Base-by-base conservation (phyloP, 2,888 invertebrate species). In the Eledona agricola region DNA sequence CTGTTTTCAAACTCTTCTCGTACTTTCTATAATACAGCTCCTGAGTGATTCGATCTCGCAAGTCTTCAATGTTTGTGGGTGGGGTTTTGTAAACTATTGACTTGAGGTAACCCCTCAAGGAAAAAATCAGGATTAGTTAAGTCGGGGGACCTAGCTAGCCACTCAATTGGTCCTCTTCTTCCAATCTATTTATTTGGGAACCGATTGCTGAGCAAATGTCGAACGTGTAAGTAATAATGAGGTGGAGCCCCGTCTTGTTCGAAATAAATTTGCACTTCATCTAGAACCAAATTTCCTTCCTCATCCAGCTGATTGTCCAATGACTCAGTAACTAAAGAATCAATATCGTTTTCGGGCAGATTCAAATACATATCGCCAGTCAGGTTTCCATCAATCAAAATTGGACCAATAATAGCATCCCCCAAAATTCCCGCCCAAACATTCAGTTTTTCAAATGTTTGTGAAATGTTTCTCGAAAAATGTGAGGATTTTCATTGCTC, bases 71-170 rank as follows among this genome's bases (percentile, higher is more conserved):
- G 13, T 31, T n/a, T 7, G 5, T 13, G 3, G 12, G 10, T 4
- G 31, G 31, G 4, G 31, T 31, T 12, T 31, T 31, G 31, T 11
- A 31, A 5, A 31, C n/a, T 11, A 31, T 13, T 4, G 31, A 11
- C 12, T 31, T 31, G 3, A 31, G n/a, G 13, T 31, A n/a, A 3
- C 31, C 4, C 12, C 31, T n/a, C n/a, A n/a, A n/a, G n/a, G n/a
- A n/a, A n/a, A n/a, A n/a, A n/a, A n/a, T n/a, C n/a, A n/a, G n/a
- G n/a, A n/a, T n/a, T n/a, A n/a, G n/a, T n/a, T n/a, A n/a, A n/a
- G n/a, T n/a, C n/a, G n/a, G n/a, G n/a, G n/a, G n/a, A n/a, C n/a
- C n/a, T n/a, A n/a, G n/a, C n/a, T n/a, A n/a, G n/a, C n/a, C n/a
- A n/a, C n/a, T n/a, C n/a, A n/a, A n/a, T n/a, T n/a, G n/a, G n/a